Evolutionary conservation across 1,140 invertebrate species (phyloP).

Genomic region (Caenorhabditis remanei): DNA sequence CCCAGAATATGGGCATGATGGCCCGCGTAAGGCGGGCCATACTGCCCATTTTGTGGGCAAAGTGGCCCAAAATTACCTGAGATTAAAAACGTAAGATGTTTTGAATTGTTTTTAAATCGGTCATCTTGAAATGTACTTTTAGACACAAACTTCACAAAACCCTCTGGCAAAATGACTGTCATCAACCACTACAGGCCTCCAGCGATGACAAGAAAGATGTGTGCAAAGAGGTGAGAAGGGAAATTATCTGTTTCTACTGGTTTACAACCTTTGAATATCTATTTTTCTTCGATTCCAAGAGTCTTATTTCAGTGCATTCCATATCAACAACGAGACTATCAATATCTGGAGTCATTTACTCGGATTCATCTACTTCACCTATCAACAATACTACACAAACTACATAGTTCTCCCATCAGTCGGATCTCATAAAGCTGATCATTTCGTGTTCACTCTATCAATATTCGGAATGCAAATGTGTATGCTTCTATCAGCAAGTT

Average conservation of each 20-base stretch:
- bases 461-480: too few species aligned
- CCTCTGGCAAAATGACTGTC: constrained; percentile 75
- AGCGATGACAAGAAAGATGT: constrained; percentile 70
- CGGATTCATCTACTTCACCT: constrained; percentile 89
- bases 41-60: too few species aligned
- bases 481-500: too few species aligned
- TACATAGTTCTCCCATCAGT: constrained; percentile 81
- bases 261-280: neutral
- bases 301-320: constrained; percentile 84
- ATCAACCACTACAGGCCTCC: constrained; percentile 72
- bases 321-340: constrained; percentile 96
- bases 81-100: neutral
- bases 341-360: constrained; percentile 97
- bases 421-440: constrained; percentile 76
- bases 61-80: too few species aligned
- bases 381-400: constrained; percentile 86
- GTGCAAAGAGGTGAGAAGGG: constrained; percentile 68
- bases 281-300: too few species aligned
- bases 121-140: neutral
- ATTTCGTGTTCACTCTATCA: too few species aligned
- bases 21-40: too few species aligned
- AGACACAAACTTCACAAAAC: constrained; percentile 58
- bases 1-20: too few species aligned
- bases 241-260: neutral
- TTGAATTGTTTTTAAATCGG: neutral